Evolutionary conservation across 2,888 invertebrate species (phyloP).

Genomic region (Sinhomidia bicolor): DNA sequence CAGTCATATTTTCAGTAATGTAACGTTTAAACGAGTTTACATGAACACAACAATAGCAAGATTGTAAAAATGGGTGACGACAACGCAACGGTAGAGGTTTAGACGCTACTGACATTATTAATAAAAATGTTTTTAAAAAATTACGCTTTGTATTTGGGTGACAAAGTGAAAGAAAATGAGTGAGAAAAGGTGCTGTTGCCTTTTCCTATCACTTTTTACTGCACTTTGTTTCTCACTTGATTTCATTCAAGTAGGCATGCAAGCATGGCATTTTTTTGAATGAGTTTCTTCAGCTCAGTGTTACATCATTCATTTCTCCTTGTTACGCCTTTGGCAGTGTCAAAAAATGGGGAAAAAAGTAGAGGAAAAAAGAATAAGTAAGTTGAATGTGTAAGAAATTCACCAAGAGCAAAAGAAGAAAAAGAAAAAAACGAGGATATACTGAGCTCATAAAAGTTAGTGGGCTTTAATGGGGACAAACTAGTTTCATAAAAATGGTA

Average conservation of each 20-base stretch:
- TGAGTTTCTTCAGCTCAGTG: not conserved
- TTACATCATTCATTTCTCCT: slow-evolving; percentile 11
- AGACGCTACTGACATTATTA: not conserved
- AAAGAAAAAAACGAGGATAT: slow-evolving; percentile 1
- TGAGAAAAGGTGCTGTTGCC: no score
- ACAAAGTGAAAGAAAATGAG: not conserved
- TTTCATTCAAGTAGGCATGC: not conserved
- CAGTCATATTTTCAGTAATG: no score
- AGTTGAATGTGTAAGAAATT: not conserved
- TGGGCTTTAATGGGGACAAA: slow-evolving; percentile 69
- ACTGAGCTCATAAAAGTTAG: slow-evolving; percentile 64
- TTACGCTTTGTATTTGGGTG: not conserved
- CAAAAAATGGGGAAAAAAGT: not conserved
- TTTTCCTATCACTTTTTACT: not conserved
- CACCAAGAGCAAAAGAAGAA: not conserved
- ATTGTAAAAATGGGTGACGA: no score
- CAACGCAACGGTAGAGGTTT: no score
- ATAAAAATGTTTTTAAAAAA: not conserved
- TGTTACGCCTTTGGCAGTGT: slow-evolving; percentile 55
- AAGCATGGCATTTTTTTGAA: not conserved
- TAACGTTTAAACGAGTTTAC: no score
- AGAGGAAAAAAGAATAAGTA: not conserved
- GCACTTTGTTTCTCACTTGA: slow-evolving; percentile 5
- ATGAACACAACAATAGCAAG: no score
- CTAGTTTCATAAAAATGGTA: slow-evolving; percentile 66